Evolutionary conservation across 30 jellyfish, hydroid and myxozoan genomes (phyloP).

Genomic region (Hydra vulgaris): DNA sequence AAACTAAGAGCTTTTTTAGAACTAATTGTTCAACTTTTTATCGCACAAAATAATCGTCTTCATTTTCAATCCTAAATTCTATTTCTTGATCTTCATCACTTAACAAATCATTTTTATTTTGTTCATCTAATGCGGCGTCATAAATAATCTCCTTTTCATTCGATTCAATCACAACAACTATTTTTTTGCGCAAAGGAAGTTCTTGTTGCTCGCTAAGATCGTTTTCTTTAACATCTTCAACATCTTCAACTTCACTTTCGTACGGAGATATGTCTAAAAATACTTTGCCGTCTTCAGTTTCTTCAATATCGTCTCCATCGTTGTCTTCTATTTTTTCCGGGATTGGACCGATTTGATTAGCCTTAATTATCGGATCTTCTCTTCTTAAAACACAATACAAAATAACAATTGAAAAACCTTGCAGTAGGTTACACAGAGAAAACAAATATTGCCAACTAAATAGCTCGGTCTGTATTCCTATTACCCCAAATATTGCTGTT

Average conservation of each 20-base stretch:
- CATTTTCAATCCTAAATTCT: neutral
- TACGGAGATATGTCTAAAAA: conserved; percentile 5
- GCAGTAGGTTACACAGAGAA: conserved; percentile 63
- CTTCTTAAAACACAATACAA: conserved; percentile 78
- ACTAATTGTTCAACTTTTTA: too few species aligned
- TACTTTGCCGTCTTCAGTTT: conserved; percentile 1
- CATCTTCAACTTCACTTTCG: neutral
- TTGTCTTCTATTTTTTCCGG: conserved; percentile 16
- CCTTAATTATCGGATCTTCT: conserved; percentile 54
- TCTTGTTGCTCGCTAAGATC: neutral
- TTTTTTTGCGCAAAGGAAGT: neutral
- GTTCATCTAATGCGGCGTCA: conserved; percentile 45
- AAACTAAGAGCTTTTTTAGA: too few species aligned
- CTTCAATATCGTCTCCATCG: conserved; percentile 8
- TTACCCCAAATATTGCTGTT: conserved; percentile 73
- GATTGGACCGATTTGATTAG: conserved; percentile 29
- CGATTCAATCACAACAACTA: neutral
- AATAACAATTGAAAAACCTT: conserved; percentile 65
- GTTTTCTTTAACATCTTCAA: conserved; percentile 9
- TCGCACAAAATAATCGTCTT: conserved; percentile 1
- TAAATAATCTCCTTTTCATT: neutral
- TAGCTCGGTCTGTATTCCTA: conserved; percentile 49
- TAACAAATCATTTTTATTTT: conserved; percentile 35
- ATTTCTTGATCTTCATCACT: conserved; percentile 61
- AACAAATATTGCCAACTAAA: conserved; percentile 72